Base-by-base conservation (phyloP, 2,888 invertebrate genomes). In the Nymphalis c-album region DNA sequence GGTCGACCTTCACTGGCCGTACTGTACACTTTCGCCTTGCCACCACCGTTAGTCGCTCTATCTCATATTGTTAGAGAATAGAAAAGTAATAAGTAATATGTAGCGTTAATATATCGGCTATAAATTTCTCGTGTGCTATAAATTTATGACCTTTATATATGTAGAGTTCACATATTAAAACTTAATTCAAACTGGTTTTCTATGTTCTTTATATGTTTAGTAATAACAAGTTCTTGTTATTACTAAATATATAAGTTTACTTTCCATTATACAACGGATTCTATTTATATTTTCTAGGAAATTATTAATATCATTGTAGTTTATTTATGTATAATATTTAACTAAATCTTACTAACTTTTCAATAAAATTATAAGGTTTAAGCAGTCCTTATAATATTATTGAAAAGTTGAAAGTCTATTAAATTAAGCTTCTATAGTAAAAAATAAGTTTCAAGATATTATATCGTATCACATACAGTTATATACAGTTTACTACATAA, bases 11-110 rank as follows among this genome's bases (percentile, higher is more conserved):
- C 87, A 77, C 74, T 67, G 70, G 64, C 71, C 71, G 77, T 77
- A 18, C 75, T 75, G 78, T 79, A 78, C 81, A 86, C 90, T 90
- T 90, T 90, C 90, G 90, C 90, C 86, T 83, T 77, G 75, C 77
- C 73, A 78, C 80, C 79, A 82, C 80, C 77, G 80, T 81, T 85
- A 86, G 80, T 82, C 83, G 85, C 78, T 82, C 77, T 75, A 59
- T 64, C 35, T 35, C 16, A 18, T 64, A 59, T 60, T 64, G 58
- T 64, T 64, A 59, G 45, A 50, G 26, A 60, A 64, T 51, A 40
- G 51, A 59, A 50, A 53, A 53, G 26, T 46, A 53, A 53, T 26
- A 53, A 53, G 53, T 51, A 58, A 50, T 50, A 64, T 51, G 40
- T 58, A 46, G 40, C 40, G 48, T 57, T n/a, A 48, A 48, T 40